Conservation (phyloP, 2,113 vertebrate genomes). For the Ammospiza caudacuta region DNA sequence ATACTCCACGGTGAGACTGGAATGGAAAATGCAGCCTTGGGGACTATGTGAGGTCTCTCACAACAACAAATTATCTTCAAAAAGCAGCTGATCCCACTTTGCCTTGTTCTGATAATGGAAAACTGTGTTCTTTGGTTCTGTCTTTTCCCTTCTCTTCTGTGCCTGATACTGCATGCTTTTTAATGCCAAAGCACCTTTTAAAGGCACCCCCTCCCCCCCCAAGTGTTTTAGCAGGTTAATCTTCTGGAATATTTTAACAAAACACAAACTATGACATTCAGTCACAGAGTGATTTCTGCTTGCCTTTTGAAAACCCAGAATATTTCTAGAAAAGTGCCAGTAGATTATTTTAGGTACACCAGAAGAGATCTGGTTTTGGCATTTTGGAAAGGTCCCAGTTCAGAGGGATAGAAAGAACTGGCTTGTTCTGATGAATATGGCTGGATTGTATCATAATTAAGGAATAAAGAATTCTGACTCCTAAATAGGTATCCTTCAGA, state of each 20-base stretch:
- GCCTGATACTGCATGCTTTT: fast-evolving
- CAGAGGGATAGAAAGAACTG: neutral
- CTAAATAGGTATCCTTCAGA: neutral
- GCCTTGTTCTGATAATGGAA: neutral
- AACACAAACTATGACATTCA: neutral
- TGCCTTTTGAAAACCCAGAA: neutral
- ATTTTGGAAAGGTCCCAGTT: neutral
- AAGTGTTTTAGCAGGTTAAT: neutral
- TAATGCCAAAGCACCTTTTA: neutral
- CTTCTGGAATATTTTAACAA: neutral
- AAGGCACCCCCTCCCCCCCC: neutral
- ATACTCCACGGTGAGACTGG: neutral
- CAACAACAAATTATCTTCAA: neutral
- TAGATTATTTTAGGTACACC: neutral
- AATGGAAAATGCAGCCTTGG: neutral
- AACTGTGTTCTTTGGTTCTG: neutral
- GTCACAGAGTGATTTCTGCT: neutral
- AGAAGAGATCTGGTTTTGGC: neutral
- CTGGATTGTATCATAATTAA: neutral
- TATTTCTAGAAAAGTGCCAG: neutral
- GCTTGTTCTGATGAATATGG: neutral
- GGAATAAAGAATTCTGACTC: neutral
- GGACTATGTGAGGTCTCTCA: neutral
- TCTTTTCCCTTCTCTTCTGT: neutral
- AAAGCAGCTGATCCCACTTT: neutral